Evolutionary conservation across 2,113 vertebrate genomes (phyloP).

Genomic region (Dissostichus mawsoni): DNA sequence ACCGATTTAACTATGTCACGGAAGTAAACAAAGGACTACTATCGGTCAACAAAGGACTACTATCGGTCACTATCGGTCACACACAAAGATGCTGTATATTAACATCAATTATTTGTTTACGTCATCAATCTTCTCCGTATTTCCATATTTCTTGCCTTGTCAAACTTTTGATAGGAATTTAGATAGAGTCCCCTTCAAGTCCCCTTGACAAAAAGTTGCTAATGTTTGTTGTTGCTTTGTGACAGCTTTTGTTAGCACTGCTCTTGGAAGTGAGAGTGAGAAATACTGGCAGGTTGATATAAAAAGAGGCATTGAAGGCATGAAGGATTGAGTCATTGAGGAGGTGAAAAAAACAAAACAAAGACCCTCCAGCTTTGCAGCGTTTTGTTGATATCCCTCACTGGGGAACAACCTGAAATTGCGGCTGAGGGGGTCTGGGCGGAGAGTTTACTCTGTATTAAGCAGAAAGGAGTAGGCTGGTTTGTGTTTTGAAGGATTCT

Average conservation of each 20-base stretch:
- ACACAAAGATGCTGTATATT: background rate
- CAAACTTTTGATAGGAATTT: background rate
- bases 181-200: slow-evolving; percentile 21
- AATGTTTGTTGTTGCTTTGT: slow-evolving; percentile 15
- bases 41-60: too few relatives aligned
- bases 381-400: slow-evolving; percentile 59
- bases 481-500: slow-evolving; percentile 69
- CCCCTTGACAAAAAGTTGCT: slow-evolving; percentile 3
- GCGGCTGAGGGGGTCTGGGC: slow-evolving; percentile 41
- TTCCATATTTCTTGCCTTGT: too few relatives aligned
- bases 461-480: slow-evolving; percentile 56
- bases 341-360: slow-evolving; percentile 24
- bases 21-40: too few relatives aligned
- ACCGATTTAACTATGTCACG: too few relatives aligned
- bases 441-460: slow-evolving; percentile 67
- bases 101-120: too few relatives aligned
- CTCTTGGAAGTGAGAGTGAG: slow-evolving; percentile 33
- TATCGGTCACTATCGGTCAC: too few relatives aligned
- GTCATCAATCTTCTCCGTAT: too few relatives aligned
- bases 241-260: slow-evolving; percentile 30
- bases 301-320: slow-evolving; percentile 67
- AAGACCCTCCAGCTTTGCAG: slow-evolving; percentile 57
- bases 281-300: slow-evolving; percentile 31
- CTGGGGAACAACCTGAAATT: slow-evolving; percentile 44
- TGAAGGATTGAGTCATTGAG: slow-evolving; percentile 49